phyloP scores from a whole-genome alignment of 1,140 invertebrate genomes.

The Tribolium castaneum region DNA sequence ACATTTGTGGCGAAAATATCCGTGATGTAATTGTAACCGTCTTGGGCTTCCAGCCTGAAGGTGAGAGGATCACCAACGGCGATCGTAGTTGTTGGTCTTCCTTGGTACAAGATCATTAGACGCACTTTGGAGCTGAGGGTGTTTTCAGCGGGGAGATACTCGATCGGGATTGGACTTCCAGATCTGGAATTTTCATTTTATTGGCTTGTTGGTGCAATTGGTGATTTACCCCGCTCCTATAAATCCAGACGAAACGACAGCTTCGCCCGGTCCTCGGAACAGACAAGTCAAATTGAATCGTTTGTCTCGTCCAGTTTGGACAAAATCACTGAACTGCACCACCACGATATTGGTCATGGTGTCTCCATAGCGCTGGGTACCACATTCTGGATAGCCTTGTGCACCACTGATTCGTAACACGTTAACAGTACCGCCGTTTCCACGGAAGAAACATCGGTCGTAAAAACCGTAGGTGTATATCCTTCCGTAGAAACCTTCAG shows the following conservation, averaged over 20 bases:
- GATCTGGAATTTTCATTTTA: constrained; percentile 69
- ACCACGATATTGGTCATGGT: constrained; percentile 95
- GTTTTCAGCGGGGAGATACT: constrained; percentile 90
- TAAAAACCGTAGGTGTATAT: constrained; percentile 95
- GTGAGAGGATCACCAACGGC: constrained; percentile 94
- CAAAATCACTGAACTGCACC: constrained; percentile 92
- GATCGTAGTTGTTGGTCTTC: constrained; percentile 90
- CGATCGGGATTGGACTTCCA: constrained; percentile 90
- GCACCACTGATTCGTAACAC: constrained; percentile 87
- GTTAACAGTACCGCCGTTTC: constrained; percentile 86
- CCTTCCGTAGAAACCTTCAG: constrained; percentile 87
- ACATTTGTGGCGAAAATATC: constrained; percentile 95
- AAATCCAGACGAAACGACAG: constrained; percentile 92
- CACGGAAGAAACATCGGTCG: constrained; percentile 90
- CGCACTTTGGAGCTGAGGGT: constrained; percentile 88
- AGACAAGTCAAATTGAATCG: constrained; percentile 92
- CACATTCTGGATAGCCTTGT: constrained; percentile 91
- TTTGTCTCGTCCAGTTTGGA: constrained; percentile 91
- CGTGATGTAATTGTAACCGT: constrained; percentile 87
- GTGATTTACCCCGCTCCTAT: constrained; percentile 81
- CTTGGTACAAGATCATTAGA: constrained; percentile 87
- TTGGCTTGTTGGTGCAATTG: background rate
- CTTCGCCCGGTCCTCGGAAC: constrained; percentile 90
- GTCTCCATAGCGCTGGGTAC: constrained; percentile 90
- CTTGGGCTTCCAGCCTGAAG: constrained; percentile 88